Base-by-base conservation (phyloP, 2,113 vertebrate genomes). In the Pterocles orientalis region DNA sequence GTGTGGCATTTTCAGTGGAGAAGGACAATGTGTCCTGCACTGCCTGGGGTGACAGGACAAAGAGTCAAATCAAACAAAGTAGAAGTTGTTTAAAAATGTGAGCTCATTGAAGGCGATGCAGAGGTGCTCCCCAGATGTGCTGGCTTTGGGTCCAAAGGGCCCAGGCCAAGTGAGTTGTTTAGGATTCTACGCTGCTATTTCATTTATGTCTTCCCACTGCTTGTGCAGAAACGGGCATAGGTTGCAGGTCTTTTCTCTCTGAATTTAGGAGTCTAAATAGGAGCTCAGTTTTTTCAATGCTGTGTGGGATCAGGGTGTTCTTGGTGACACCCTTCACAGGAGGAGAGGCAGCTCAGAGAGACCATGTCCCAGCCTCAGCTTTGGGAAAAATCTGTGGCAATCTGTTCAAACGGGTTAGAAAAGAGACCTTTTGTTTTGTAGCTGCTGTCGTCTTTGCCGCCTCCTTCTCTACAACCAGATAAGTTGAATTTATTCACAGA, bases 1-100 rank as follows among this genome's bases (percentile, higher is more conserved):
- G 21, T 70, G 54, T 25, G 15, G 3, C 12, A 15, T 80, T 54
- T 88, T n/a, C 66, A 58, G 31, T 16, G 20, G n/a, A 64, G 48
- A 66, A 83, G 26, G 29, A 10, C 1, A 0, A 66, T 34, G 51
- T 41, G 56, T 76, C 58, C 48, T 0, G 0, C 4, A 6, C 26
- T 79, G 69, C n/a, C 45, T 69, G 36, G 17, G 10, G 2, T 57
- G 56, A 60, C 33, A 84, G 86, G 48, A 62, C 62, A 26, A 82
- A 73, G 18, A 62, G 12, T 84, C 23, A 25, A 48, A 66, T 81
- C 20, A 66, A 77, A 72, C 0, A 0, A 78, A 75, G 41, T 10
- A 54, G 26, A 90, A 66, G 9, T 26, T 88, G 34, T 41, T 73
- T 94, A 62, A 81, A 95, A 73, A 34, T 33, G 15, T 31, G 60